These are phyloP conservation scores for Lasioglossum calceatum DNA, from an alignment of 2,888 invertebrate genomes.

Conservation along the genomic window DNA sequence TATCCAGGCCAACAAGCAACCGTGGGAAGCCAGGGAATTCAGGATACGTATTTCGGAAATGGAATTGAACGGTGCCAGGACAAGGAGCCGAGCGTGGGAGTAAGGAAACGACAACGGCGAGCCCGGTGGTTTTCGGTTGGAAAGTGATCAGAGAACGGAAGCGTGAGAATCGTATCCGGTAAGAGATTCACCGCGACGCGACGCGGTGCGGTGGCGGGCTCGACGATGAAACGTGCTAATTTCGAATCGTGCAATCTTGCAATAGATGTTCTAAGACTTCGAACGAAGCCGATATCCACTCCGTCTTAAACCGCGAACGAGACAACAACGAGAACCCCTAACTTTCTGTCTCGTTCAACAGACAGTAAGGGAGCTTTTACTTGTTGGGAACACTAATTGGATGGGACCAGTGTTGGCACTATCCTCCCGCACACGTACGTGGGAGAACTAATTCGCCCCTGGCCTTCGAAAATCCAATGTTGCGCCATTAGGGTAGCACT, in stretches of 20 bases:
- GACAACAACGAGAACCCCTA: background rate
- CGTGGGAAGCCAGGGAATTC: background rate
- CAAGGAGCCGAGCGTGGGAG: background rate
- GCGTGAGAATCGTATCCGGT: background rate
- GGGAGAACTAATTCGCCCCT: background rate
- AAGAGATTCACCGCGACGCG: background rate
- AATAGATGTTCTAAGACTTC: background rate
- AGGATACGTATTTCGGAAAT: conserved; percentile 3
- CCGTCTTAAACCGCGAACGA: background rate
- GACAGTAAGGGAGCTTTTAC: background rate
- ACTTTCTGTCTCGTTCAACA: background rate
- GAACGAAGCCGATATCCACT: background rate
- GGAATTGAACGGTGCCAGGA: background rate
- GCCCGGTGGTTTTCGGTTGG: background rate
- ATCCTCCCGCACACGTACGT: background rate
- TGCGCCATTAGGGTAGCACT: background rate
- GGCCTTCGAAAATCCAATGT: background rate
- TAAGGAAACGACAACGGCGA: background rate
- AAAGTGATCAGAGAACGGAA: background rate
- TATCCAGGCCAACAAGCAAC: background rate
- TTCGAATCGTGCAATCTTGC: background rate
- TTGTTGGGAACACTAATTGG: background rate
- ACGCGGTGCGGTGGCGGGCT: background rate
- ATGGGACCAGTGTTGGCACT: background rate
- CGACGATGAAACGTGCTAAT: background rate